phyloP scores from a whole-genome alignment of 2,113 vertebrate species.

The Pollimyrus isidori region DNA sequence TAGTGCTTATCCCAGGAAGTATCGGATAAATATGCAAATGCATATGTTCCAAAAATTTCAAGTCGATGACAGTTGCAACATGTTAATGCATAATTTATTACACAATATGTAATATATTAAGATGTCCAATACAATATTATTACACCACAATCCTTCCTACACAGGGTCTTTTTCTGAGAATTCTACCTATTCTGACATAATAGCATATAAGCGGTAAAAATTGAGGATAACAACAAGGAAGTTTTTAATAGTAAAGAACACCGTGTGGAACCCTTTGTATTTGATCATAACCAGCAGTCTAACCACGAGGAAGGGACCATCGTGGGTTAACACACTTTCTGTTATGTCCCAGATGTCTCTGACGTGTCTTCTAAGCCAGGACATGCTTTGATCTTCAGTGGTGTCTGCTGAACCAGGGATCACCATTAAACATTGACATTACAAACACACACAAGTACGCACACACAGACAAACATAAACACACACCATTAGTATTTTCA shows the following conservation, averaged over 20 bases:
- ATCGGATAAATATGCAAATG: neutral
- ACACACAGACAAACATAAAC: conserved; percentile 43
- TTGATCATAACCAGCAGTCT: conserved; percentile 73
- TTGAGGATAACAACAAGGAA: conserved; percentile 78
- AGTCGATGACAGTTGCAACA: neutral
- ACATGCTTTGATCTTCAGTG: conserved; percentile 18
- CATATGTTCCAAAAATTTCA: neutral
- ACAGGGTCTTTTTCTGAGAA: neutral
- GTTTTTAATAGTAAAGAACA: conserved; percentile 90
- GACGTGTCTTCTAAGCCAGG: conserved; percentile 63
- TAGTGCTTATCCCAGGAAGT: neutral
- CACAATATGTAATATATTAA: neutral
- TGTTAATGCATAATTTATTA: neutral
- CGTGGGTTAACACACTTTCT: conserved; percentile 85
- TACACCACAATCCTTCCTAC: neutral
- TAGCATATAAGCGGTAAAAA: conserved; percentile 72
- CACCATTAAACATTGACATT: conserved; percentile 57
- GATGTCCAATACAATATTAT: neutral
- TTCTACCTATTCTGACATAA: conserved; percentile 40
- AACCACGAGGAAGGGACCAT: conserved; percentile 83
- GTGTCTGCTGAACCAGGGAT: conserved; percentile 44
- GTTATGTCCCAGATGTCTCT: conserved; percentile 78
- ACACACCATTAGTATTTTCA: neutral
- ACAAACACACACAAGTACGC: conserved; percentile 52
- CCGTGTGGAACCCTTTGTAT: conserved; percentile 72